Percentiles rank a stretch among this genome's conserved stretches.
phyloP scores from a whole-genome alignment of 2,113 vertebrate genomes.

The Sceloporus undulatus region DNA sequence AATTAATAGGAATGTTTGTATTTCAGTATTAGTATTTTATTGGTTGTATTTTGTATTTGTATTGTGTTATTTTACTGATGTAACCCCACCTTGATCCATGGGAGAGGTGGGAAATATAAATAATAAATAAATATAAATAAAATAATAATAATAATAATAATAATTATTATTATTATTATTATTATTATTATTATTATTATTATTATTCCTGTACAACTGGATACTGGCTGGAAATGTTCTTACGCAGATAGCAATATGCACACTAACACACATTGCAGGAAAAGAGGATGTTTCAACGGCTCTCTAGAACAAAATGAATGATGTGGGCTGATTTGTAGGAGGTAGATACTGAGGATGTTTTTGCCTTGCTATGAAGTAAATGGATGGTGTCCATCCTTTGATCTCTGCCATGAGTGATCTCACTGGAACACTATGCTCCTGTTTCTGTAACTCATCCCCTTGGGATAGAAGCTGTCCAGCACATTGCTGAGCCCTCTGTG shows the following conservation, averaged over 20 bases:
- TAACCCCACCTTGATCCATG: too few relatives aligned
- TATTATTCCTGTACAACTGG: background rate
- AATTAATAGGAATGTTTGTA: too few relatives aligned
- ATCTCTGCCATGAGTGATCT: background rate
- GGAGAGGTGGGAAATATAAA: too few relatives aligned
- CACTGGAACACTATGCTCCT: background rate
- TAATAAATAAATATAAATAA: too few relatives aligned
- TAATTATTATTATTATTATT: too few relatives aligned
- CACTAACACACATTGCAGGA: background rate
- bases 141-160: too few relatives aligned
- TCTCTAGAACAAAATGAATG: background rate
- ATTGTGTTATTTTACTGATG: too few relatives aligned
- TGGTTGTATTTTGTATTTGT: too few relatives aligned
- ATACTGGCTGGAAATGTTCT: slow-evolving; percentile 2
- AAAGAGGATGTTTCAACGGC: slow-evolving; percentile 3
- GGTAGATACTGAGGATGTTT: background rate
- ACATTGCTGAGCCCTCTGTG: background rate
- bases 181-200: too few relatives aligned
- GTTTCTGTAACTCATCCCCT: background rate
- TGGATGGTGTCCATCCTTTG: background rate
- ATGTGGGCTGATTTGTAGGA: background rate
- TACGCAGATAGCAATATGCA: background rate
- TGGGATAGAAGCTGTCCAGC: background rate
- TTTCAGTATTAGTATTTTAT: too few relatives aligned
- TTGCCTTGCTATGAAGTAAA: background rate